A percentile compares a stretch with the other conserved stretches of the same genome.
phyloP scores from a whole-genome alignment of 2,888 invertebrate genomes.

The Mamestra brassicae region DNA sequence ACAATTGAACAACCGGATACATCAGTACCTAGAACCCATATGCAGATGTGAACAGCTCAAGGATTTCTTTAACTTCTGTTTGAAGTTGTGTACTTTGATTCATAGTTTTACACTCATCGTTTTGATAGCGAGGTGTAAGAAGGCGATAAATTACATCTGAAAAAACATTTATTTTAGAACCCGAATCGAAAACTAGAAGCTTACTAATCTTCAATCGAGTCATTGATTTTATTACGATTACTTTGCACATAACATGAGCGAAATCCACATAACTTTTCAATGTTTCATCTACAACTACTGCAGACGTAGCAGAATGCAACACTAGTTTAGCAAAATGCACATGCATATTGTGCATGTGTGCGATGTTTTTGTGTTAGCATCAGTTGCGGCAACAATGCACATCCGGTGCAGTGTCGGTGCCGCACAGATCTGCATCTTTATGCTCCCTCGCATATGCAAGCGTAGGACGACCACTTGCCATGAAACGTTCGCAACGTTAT shows the following conservation, averaged over 20 bases:
- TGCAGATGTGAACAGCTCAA: conserved; percentile 47
- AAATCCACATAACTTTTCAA: background rate
- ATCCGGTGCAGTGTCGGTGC: conserved; percentile 72
- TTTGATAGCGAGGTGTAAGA: conserved; percentile 8
- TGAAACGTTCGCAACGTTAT: conserved; percentile 25
- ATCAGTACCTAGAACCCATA: conserved; percentile 39
- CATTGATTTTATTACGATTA: background rate
- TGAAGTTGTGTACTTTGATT: conserved; percentile 26
- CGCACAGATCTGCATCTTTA: conserved; percentile 79
- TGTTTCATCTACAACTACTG: conserved; percentile 10
- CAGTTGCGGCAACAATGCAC: conserved; percentile 68
- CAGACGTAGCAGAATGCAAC: conserved; percentile 30
- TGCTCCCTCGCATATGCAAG: conserved; percentile 67
- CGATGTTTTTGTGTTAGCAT: conserved; percentile 56
- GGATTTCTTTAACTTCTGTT: conserved; percentile 29
- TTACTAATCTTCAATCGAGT: conserved; percentile 13
- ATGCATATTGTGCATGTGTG: conserved; percentile 47
- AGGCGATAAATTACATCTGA: conserved; percentile 19
- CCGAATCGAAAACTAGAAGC: background rate
- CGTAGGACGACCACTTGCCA: conserved; percentile 40
- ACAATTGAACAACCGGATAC: conserved; percentile 57
- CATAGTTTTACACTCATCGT: background rate
- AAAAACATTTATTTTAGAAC: conserved; percentile 15
- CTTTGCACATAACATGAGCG: background rate
- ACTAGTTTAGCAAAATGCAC: conserved; percentile 32